These are phyloP conservation scores for Oplegnathus fasciatus DNA, from an alignment of 2,113 vertebrate species.

Conservation along the genomic window DNA sequence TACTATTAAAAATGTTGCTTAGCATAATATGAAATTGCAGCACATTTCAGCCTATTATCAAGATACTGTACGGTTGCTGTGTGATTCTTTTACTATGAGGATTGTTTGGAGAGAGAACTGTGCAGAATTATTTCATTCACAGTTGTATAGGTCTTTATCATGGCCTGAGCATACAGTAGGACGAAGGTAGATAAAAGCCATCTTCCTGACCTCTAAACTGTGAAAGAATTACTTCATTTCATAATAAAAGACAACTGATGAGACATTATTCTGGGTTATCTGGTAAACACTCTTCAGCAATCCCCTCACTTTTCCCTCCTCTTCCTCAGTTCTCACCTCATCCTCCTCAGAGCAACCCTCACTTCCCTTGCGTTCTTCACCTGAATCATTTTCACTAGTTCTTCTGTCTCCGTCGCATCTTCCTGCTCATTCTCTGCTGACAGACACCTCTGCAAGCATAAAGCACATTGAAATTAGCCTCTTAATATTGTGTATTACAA, in stretches of 20 bases:
- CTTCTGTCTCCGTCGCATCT: background rate
- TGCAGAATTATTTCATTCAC: background rate
- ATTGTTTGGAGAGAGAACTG: background rate
- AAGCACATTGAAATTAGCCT: too few relatives aligned
- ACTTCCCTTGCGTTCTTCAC: background rate
- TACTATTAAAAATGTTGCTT: background rate
- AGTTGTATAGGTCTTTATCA: background rate
- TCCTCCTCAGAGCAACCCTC: background rate
- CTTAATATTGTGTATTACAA: too few relatives aligned
- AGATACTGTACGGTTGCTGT: background rate
- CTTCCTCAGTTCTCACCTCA: background rate
- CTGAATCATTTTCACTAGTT: background rate
- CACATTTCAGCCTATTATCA: background rate
- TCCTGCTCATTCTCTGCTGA: background rate
- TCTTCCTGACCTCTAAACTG: background rate
- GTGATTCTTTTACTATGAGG: background rate
- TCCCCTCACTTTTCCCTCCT: too few relatives aligned
- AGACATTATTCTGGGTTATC: background rate
- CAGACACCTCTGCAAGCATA: background rate
- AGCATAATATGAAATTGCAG: background rate
- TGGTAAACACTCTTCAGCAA: background rate
- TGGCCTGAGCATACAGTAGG: too few relatives aligned
- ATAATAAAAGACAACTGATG: background rate
- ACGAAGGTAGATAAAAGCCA: background rate
- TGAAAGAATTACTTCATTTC: background rate